Base-by-base conservation (phyloP, 2,888 invertebrate species). In the Danaus chrysippus region DNA sequence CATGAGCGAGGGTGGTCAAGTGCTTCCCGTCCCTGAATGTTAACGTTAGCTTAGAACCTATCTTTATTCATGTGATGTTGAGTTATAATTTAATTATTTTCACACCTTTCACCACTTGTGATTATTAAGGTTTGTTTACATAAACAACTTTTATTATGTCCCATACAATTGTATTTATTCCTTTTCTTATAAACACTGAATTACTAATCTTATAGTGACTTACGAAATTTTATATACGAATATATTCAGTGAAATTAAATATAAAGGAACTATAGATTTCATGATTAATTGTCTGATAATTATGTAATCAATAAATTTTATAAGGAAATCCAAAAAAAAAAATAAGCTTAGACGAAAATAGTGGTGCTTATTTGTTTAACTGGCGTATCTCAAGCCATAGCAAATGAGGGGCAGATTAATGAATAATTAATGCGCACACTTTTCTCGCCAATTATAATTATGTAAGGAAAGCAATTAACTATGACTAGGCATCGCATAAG, bases 401-500 rank as follows among this genome's bases (percentile, higher is more conserved):
- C 78, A 84, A 86, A 86, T 86, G 86, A 83, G 86, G 83, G 84
- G 81, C 77, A 72, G 72, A 72, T 73, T 89, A 87, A 89, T 88
- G 89, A 89, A 88, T 89, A 87, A 89, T 89, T 89, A 88, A 89
- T 88, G 84, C 77, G 74, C 83, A 79, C 82, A 83, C 77, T 81
- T 81, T 83, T 79, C 82, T 72, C 86, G 86, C 86, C 87, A 89
- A 89, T 90, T 87, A 88, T 86, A 84, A 87, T 84, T 77, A 82
- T 78, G 82, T 85, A 86, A 89, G 88, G 80, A 83, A 84, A 86
- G 82, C 84, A 83, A 85, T 87, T 86, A 86, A 65, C 69, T 62
- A 68, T 67, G 69, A 71, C 70, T 70, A 66, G 68, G 68, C 67
- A 69, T 67, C 62, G 69, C 69, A 67, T 69, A 70, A 68, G 68